A percentile compares a stretch with the other conserved stretches of the same genome.
Conservation (phyloP, 1,140 invertebrate species). For the Brachionus manjavacas region DNA sequence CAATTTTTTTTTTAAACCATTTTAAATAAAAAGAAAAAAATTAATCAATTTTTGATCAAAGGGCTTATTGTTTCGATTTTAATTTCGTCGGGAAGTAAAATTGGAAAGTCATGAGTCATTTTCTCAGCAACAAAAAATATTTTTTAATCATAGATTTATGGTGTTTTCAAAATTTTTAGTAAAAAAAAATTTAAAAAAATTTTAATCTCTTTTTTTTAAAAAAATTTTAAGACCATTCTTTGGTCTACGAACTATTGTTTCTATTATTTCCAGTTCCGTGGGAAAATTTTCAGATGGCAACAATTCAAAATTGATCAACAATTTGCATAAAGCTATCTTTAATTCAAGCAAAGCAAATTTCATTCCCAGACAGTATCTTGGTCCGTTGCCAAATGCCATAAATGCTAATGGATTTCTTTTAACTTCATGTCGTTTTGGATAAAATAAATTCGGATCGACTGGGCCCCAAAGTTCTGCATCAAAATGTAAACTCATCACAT, state of each 20-base stretch:
- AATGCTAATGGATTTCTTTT: slow-evolving; percentile 48
- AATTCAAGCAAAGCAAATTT: slow-evolving; percentile 52
- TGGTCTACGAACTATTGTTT: slow-evolving; percentile 8
- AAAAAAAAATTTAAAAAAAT: background rate
- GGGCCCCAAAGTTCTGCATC: slow-evolving; percentile 52
- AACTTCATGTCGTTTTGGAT: slow-evolving; percentile 50
- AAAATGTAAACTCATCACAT: slow-evolving; percentile 54
- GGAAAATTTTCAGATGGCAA: background rate
- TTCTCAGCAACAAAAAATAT: background rate
- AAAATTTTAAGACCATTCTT: slow-evolving; percentile 7
- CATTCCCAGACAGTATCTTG: slow-evolving; percentile 55
- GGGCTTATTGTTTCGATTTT: slow-evolving; percentile 42
- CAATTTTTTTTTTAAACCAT: background rate
- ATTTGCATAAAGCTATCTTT: slow-evolving; percentile 48
- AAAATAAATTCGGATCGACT: slow-evolving; percentile 47
- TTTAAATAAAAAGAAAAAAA: too few relatives aligned
- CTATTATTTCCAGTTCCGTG: slow-evolving; percentile 42
- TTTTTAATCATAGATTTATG: background rate
- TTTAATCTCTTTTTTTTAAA: slow-evolving; percentile 41
- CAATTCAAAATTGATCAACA: slow-evolving; percentile 42
- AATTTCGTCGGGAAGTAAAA: slow-evolving; percentile 10
- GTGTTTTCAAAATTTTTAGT: background rate
- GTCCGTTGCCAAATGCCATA: slow-evolving; percentile 55
- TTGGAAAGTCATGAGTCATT: background rate
- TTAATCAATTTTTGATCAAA: background rate